Percentiles rank a stretch among this genome's conserved stretches.
phyloP scores from a whole-genome alignment of 2,113 vertebrate species.

The Circaetus cinerascens region DNA sequence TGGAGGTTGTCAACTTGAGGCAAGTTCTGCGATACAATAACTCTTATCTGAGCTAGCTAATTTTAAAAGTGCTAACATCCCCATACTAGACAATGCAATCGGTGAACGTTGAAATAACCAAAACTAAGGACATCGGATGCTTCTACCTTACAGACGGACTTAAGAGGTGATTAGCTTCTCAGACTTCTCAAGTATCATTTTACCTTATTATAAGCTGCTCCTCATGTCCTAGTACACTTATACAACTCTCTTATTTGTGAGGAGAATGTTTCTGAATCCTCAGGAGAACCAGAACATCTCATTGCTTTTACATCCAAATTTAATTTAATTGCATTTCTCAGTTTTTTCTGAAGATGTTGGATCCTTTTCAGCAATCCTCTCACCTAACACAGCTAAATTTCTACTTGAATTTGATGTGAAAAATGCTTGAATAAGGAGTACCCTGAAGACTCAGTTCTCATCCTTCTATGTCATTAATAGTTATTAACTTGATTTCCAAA shows the following conservation, averaged over 20 bases:
- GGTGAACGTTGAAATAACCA: not conserved
- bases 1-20: not conserved
- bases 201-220: not conserved
- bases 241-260: not conserved
- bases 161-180: not conserved
- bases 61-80: not conserved
- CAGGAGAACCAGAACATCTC: not conserved
- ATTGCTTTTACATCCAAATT: slow-evolving; percentile 6
- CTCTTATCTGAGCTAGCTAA: not conserved
- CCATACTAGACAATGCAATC: rapidly evolving
- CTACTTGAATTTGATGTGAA: slow-evolving; percentile 22
- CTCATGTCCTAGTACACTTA: not conserved
- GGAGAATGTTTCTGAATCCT: not conserved
- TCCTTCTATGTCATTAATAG: slow-evolving; percentile 47
- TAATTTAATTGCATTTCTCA: not conserved
- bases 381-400: not conserved
- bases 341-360: slow-evolving; percentile 16
- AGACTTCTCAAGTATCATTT: not conserved
- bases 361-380: slow-evolving; percentile 52
- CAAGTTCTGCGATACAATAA: not conserved
- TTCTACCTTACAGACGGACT: not conserved
- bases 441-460: not conserved
- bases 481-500: slow-evolving; percentile 60
- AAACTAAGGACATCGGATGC: not conserved
- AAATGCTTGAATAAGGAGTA: slow-evolving; percentile 60